Percentiles rank a stretch among this genome's conserved stretches.
Evolutionary conservation across 2,888 invertebrate species (phyloP).

Genomic region (Drepana falcataria): DNA sequence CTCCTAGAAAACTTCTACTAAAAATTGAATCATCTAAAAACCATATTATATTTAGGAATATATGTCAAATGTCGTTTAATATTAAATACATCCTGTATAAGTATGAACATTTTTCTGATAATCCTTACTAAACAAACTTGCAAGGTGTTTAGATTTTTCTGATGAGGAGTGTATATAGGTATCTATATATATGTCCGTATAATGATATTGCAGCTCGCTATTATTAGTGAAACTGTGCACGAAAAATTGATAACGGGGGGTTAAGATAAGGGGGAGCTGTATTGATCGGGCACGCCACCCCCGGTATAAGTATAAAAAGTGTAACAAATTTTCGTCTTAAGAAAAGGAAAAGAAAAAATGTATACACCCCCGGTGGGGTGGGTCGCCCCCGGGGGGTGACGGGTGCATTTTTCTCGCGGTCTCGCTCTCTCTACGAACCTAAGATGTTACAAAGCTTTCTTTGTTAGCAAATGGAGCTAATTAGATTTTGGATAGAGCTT

Average conservation of each 20-base stretch:
- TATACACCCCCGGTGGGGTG: slow-evolving; percentile 66
- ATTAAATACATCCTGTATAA: too few species aligned
- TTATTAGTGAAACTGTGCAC: slow-evolving; percentile 60
- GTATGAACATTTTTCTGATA: too few species aligned
- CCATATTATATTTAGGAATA: too few species aligned
- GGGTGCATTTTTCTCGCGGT: slow-evolving; percentile 68
- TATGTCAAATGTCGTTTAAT: too few species aligned
- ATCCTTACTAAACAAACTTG: too few species aligned
- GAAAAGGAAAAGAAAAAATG: slow-evolving; percentile 79
- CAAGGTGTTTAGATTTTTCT: slow-evolving; percentile 9
- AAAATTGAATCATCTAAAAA: too few species aligned
- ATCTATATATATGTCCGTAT: slow-evolving; percentile 15
- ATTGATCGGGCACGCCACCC: slow-evolving; percentile 67
- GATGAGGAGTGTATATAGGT: not conserved
- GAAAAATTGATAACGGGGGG: slow-evolving; percentile 76
- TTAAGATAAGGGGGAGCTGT: slow-evolving; percentile 14
- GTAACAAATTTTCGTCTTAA: slow-evolving; percentile 80
- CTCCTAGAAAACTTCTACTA: too few species aligned
- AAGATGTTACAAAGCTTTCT: slow-evolving; percentile 75
- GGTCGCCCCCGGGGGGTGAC: slow-evolving; percentile 31
- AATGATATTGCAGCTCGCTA: slow-evolving; percentile 49
- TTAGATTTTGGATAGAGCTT: slow-evolving; percentile 43
- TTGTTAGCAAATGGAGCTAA: slow-evolving; percentile 57
- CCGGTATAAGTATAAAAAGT: slow-evolving; percentile 76
- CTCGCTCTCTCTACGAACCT: slow-evolving; percentile 54